These are phyloP conservation scores for Silurus lanzhouensis DNA, from an alignment of 2,797 vertebrate genomes.

Conservation along the genomic window DNA sequence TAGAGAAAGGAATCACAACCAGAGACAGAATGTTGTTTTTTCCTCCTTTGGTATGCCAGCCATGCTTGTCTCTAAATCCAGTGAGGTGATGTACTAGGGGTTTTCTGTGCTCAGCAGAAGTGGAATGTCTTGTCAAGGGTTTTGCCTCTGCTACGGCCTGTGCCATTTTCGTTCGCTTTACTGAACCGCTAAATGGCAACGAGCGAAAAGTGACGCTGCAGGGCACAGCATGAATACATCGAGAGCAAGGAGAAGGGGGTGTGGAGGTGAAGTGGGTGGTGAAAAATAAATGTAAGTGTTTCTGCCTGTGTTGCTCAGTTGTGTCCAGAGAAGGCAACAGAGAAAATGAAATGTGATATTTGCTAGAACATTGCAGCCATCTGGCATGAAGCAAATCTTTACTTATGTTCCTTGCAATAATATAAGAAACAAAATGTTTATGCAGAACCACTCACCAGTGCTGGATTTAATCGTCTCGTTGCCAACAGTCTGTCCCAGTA, in stretches of 20 bases:
- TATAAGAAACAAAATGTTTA: background rate
- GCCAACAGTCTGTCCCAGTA: slow-evolving; percentile 93
- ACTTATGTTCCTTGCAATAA: background rate
- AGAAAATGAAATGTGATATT: slow-evolving; percentile 14
- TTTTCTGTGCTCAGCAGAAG: slow-evolving; percentile 41
- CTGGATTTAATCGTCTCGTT: slow-evolving; percentile 96
- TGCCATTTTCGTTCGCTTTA: slow-evolving; percentile 37
- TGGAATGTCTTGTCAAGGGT: slow-evolving; percentile 50
- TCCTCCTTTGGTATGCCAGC: slow-evolving; percentile 19
- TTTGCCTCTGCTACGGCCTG: slow-evolving; percentile 21
- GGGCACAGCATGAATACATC: slow-evolving; percentile 25
- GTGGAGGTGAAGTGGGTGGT: slow-evolving; percentile 2
- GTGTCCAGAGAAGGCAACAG: slow-evolving; percentile 17
- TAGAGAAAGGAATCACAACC: slow-evolving; percentile 8
- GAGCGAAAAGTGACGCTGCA: slow-evolving; percentile 19
- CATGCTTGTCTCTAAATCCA: slow-evolving; percentile 30
- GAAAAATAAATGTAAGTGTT: slow-evolving; percentile 24
- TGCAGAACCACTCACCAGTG: slow-evolving; percentile 81
- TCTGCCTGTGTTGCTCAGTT: slow-evolving; percentile 29
- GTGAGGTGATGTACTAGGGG: slow-evolving; percentile 22
- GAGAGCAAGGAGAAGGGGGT: background rate
- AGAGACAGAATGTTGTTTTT: slow-evolving; percentile 13
- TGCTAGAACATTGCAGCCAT: slow-evolving; percentile 15
- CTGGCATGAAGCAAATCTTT: background rate
- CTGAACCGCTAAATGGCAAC: slow-evolving; percentile 48